These are phyloP conservation scores for Tipula lateralis DNA, from an alignment of 2,888 invertebrate species.

Conservation along the genomic window DNA sequence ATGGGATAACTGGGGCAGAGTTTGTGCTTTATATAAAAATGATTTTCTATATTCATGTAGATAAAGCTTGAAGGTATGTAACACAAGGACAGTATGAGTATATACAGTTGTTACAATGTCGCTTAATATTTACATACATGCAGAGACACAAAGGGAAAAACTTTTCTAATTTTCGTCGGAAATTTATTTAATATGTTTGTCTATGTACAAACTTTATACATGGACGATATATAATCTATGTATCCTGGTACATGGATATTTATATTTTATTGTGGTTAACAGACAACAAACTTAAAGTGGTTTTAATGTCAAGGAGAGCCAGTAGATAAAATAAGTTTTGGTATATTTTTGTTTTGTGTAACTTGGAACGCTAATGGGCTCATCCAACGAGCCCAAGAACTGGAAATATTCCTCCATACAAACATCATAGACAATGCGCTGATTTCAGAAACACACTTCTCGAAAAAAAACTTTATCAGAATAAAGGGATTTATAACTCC, in stretches of 20 bases:
- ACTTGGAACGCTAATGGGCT: too few species aligned
- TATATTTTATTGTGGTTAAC: neutral
- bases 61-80: neutral
- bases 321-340: neutral
- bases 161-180: neutral
- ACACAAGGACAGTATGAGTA: neutral
- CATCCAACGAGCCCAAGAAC: too few species aligned
- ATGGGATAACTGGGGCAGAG: neutral
- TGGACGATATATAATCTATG: too few species aligned
- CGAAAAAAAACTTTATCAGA: too few species aligned
- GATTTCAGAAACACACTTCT: too few species aligned
- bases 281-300: neutral
- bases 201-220: neutral
- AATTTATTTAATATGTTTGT: neutral
- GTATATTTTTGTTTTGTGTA: neutral
- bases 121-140: neutral
- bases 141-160: neutral
- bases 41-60: neutral
- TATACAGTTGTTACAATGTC: neutral
- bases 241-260: neutral
- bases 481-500: too few species aligned
- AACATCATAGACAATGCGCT: too few species aligned
- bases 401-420: too few species aligned
- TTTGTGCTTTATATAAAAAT: neutral
- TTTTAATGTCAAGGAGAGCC: neutral